A percentile compares a stretch with the other conserved stretches of the same genome.
Conservation (phyloP, 2,113 vertebrate species). For the Fregetta grallaria region DNA sequence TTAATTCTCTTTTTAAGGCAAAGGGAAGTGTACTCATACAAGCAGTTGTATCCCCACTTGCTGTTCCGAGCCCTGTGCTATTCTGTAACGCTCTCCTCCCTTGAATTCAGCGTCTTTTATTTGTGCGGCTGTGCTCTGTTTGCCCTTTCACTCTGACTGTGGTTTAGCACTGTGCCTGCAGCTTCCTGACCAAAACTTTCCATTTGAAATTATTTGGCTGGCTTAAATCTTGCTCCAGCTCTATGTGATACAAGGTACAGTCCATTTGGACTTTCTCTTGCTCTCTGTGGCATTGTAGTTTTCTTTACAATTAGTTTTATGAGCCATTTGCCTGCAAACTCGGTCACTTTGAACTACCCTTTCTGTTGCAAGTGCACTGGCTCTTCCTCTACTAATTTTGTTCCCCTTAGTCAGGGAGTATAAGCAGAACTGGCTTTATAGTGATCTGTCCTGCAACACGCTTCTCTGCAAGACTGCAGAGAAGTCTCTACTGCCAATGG, state of each 20-base stretch:
- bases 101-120: neutral
- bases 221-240: neutral
- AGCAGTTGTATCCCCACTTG: fast-evolving
- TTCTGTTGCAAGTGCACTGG: neutral
- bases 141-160: neutral
- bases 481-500: neutral
- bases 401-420: neutral
- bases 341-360: neutral
- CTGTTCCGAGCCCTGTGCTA: neutral
- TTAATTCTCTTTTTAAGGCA: neutral
- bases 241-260: neutral
- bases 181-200: neutral
- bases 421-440: neutral
- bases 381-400: neutral
- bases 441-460: neutral
- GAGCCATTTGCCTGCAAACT: neutral
- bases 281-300: neutral
- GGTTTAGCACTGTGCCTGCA: neutral
- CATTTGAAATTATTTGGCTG: neutral
- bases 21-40: neutral
- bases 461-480: neutral
- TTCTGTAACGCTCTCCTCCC: neutral
- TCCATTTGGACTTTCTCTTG: neutral
- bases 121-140: neutral
- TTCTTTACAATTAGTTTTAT: neutral